Percentiles rank a stretch among this genome's conserved stretches.
Conservation (phyloP, 2,797 vertebrate genomes). For the Gymnoscopelus microlampas region DNA sequence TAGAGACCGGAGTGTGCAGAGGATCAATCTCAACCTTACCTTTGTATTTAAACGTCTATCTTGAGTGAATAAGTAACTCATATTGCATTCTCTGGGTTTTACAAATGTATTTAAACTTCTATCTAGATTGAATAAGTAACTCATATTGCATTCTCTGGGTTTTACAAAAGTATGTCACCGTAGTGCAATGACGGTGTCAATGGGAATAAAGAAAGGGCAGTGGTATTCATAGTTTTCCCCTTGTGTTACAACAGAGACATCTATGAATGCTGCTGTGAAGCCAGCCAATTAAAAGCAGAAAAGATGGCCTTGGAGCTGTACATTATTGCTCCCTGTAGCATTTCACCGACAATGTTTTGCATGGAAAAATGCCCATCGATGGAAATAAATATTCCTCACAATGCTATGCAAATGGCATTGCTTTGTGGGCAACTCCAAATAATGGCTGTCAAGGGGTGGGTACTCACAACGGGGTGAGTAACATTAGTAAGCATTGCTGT, state of each 20-base stretch:
- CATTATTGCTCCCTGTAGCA: slow-evolving; percentile 68
- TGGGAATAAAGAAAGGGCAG: slow-evolving; percentile 71
- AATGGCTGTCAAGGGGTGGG: slow-evolving; percentile 7
- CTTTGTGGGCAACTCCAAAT: slow-evolving; percentile 40
- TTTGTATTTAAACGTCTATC: slow-evolving; percentile 25
- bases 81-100: slow-evolving; percentile 44
- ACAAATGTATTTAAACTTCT: slow-evolving; percentile 41
- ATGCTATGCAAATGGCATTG: slow-evolving; percentile 32
- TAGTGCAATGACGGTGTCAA: slow-evolving; percentile 61
- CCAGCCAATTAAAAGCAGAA: slow-evolving; percentile 77
- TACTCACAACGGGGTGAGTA: background rate
- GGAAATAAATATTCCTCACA: slow-evolving; percentile 63
- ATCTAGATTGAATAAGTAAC: slow-evolving; percentile 31
- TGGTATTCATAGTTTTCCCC: slow-evolving; percentile 59
- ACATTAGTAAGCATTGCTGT: slow-evolving; percentile 2
- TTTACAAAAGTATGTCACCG: slow-evolving; percentile 53
- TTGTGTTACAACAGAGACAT: slow-evolving; percentile 68
- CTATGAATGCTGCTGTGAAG: slow-evolving; percentile 60
- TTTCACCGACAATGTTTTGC: slow-evolving; percentile 63
- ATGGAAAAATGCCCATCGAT: slow-evolving; percentile 69
- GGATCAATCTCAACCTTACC: slow-evolving; percentile 42
- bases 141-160: slow-evolving; percentile 40
- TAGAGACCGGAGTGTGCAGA: slow-evolving; percentile 15
- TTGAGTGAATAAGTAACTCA: slow-evolving; percentile 32
- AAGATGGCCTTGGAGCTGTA: slow-evolving; percentile 72